phyloP scores from a whole-genome alignment of 2,797 vertebrate genomes.

The Zenarchopterus dispar region DNA sequence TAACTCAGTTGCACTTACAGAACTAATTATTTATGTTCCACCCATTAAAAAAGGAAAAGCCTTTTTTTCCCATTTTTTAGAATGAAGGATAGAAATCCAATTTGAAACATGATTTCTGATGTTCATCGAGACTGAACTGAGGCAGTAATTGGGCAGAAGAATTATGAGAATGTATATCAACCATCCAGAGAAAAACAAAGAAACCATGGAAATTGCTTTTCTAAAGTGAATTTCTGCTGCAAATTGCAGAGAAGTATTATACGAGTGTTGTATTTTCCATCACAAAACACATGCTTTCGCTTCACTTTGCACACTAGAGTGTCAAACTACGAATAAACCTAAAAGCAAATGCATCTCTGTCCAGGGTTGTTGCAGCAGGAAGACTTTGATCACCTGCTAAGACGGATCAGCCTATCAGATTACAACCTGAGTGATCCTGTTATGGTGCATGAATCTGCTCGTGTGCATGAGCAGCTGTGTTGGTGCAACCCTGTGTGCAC shows the following conservation, averaged over 20 bases:
- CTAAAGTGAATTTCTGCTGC: too few species aligned
- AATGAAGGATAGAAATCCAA: background rate
- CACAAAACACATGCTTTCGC: too few species aligned
- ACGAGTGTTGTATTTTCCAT: too few species aligned
- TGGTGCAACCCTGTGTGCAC: slow-evolving; percentile 52
- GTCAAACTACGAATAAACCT: too few species aligned
- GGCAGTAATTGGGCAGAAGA: background rate
- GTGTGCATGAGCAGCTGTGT: slow-evolving; percentile 44
- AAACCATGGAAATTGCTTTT: slow-evolving; percentile 10
- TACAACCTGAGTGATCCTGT: slow-evolving; percentile 35
- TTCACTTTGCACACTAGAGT: too few species aligned
- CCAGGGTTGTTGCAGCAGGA: too few species aligned
- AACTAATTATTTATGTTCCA: slow-evolving; percentile 8
- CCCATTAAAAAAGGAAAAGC: slow-evolving; percentile 6
- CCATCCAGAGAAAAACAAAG: background rate
- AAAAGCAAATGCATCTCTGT: too few species aligned
- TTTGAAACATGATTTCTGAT: background rate
- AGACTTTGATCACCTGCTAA: background rate
- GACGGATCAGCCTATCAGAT: slow-evolving; percentile 38
- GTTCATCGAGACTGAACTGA: background rate
- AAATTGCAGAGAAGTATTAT: too few species aligned
- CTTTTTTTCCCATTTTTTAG: background rate
- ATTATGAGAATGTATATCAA: too few species aligned
- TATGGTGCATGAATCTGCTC: slow-evolving; percentile 26
- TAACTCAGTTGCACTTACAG: slow-evolving; percentile 14